These are phyloP conservation scores for Pyrochroa serraticornis DNA, from an alignment of 2,888 invertebrate species.

Conservation along the genomic window DNA sequence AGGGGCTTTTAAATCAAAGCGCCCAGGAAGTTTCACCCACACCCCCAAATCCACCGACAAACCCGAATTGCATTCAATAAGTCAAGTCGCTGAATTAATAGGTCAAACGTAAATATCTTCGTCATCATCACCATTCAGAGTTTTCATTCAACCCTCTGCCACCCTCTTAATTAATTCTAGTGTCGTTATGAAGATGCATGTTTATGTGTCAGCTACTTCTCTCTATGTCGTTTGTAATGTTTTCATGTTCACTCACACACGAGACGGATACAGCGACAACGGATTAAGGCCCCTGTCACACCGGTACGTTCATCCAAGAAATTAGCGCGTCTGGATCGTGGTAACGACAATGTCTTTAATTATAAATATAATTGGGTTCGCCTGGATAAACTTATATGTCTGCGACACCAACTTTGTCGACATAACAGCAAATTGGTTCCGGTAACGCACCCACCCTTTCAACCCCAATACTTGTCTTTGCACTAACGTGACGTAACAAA, in stretches of 20 bases:
- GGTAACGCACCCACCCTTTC: conserved; percentile 11
- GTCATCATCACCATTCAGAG: background rate
- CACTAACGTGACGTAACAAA: conserved; percentile 14
- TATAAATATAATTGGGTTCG: conserved; percentile 29
- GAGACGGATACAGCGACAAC: conserved; percentile 25
- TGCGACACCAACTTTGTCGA: conserved; percentile 11
- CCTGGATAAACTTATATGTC: conserved; percentile 24
- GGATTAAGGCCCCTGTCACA: conserved; percentile 27
- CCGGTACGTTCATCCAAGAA: conserved; percentile 21
- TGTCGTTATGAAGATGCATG: conserved; percentile 28
- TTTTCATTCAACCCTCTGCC: conserved; percentile 20
- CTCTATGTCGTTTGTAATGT: conserved; percentile 16
- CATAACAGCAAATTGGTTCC: conserved; percentile 27
- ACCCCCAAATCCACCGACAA: too few relatives aligned
- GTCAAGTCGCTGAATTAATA: conserved; percentile 18
- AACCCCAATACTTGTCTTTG: conserved; percentile 15
- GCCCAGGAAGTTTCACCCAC: background rate
- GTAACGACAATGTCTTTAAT: conserved; percentile 29
- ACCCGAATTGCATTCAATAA: background rate
- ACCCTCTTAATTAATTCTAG: conserved; percentile 27
- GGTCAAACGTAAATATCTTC: conserved; percentile 14
- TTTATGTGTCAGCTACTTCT: conserved; percentile 30
- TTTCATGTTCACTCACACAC: conserved; percentile 11
- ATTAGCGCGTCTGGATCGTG: conserved; percentile 18
- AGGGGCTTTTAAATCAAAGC: conserved; percentile 25